Evolutionary conservation across 1,140 invertebrate genomes (phyloP).

Genomic region (Tetragnatha versicolor): DNA sequence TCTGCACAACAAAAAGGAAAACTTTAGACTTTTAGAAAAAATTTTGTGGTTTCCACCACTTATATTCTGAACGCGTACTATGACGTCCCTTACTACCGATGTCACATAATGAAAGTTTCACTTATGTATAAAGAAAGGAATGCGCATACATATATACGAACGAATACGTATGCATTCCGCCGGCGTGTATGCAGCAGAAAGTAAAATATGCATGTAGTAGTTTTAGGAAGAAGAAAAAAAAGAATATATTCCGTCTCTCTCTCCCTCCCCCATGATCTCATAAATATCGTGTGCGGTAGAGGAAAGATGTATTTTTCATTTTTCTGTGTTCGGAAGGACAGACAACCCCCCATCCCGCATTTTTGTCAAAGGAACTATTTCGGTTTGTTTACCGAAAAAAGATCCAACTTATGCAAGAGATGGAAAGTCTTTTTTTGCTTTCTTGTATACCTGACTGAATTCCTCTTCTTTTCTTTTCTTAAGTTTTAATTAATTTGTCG

Average conservation of each 20-base stretch:
- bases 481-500: too few species aligned
- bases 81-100: not conserved
- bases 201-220: constrained; percentile 2
- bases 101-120: constrained; percentile 8
- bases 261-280: constrained; percentile 12
- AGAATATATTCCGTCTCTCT: too few species aligned
- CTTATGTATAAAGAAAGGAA: not conserved
- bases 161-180: not conserved
- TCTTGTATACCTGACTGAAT: too few species aligned
- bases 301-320: constrained; percentile 8
- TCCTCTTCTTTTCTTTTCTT: too few species aligned
- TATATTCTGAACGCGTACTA: not conserved
- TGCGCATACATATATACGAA: not conserved
- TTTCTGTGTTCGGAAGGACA: too few species aligned
- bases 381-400: too few species aligned
- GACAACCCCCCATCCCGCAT: not conserved
- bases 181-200: not conserved
- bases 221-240: not conserved
- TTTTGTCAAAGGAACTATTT: too few species aligned
- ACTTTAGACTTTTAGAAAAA: too few species aligned
- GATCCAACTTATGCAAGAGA: too few species aligned
- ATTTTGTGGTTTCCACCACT: too few species aligned
- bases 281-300: constrained; percentile 14
- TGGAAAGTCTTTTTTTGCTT: too few species aligned
- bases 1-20: too few species aligned